Evolutionary conservation across 2,113 vertebrate species (phyloP).

Genomic region (Hemiscyllium ocellatum): DNA sequence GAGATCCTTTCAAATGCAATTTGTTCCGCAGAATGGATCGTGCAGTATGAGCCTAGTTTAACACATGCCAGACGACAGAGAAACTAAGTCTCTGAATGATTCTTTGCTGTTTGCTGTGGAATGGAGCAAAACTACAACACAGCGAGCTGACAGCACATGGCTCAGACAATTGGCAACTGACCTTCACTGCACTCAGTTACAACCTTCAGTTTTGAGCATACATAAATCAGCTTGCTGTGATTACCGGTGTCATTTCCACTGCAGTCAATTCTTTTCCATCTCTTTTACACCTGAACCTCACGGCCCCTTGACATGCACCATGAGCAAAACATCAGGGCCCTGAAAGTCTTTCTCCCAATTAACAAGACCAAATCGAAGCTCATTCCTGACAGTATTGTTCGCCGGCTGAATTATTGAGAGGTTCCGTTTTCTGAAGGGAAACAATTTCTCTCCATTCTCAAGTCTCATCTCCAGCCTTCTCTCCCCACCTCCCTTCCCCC

Average conservation of each 20-base stretch:
- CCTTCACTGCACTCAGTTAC: background rate
- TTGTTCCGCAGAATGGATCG: background rate
- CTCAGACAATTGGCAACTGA: background rate
- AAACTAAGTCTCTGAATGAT: background rate
- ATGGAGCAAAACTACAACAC: background rate
- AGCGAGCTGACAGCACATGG: background rate
- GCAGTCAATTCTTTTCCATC: background rate
- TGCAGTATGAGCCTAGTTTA: background rate
- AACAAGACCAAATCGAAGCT: background rate
- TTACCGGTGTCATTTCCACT: background rate
- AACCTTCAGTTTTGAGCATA: background rate
- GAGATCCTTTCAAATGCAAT: background rate
- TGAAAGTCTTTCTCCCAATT: background rate
- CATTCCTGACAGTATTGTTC: background rate
- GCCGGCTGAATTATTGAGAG: background rate
- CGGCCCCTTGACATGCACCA: background rate
- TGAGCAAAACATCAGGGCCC: background rate
- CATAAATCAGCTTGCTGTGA: background rate
- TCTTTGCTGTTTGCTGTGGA: background rate
- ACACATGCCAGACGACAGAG: background rate
- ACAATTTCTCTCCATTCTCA: background rate
- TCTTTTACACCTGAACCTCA: background rate
- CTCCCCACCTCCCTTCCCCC: too few relatives aligned
- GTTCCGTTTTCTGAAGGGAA: background rate
- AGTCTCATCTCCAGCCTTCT: background rate